Conservation (phyloP, 2,888 invertebrate species). For the Tuberolachnus salignus region DNA sequence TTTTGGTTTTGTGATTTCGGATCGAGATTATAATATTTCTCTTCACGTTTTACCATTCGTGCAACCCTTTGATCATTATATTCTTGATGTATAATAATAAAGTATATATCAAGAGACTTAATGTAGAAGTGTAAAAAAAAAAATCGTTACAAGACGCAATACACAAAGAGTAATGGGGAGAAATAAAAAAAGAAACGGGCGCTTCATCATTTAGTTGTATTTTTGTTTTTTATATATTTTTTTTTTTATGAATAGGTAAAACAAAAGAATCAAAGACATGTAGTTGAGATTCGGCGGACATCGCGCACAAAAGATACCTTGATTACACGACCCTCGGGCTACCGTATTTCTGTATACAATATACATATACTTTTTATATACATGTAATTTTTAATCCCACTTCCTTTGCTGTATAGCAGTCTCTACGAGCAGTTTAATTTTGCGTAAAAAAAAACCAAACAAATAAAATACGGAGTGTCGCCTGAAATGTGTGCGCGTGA, state of each 20-base stretch:
- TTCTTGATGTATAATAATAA: not conserved
- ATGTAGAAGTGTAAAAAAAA: not conserved
- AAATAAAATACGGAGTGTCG: not conserved
- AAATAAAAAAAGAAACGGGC: constrained; percentile 31
- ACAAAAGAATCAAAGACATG: constrained; percentile 44
- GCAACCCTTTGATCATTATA: constrained; percentile 40
- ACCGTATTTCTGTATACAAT: not conserved
- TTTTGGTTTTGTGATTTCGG: not conserved
- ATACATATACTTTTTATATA: constrained; percentile 25
- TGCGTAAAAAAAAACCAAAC: no score
- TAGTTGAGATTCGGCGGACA: constrained; percentile 29
- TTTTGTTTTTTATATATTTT: constrained; percentile 11
- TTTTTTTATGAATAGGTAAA: constrained; percentile 46
- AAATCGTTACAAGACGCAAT: not conserved
- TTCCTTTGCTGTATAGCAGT: not conserved
- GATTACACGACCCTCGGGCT: constrained; percentile 37
- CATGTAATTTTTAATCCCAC: constrained; percentile 35
- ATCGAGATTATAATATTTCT: constrained; percentile 16
- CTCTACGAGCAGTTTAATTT: not conserved
- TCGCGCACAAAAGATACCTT: constrained; percentile 33
- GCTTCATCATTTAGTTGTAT: constrained; percentile 38
- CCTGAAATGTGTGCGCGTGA: not conserved
- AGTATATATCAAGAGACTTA: no score
- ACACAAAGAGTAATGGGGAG: not conserved
- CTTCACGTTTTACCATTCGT: not conserved